These are phyloP conservation scores for Musca vetustissima DNA, from an alignment of 1,140 invertebrate species.

Conservation along the genomic window DNA sequence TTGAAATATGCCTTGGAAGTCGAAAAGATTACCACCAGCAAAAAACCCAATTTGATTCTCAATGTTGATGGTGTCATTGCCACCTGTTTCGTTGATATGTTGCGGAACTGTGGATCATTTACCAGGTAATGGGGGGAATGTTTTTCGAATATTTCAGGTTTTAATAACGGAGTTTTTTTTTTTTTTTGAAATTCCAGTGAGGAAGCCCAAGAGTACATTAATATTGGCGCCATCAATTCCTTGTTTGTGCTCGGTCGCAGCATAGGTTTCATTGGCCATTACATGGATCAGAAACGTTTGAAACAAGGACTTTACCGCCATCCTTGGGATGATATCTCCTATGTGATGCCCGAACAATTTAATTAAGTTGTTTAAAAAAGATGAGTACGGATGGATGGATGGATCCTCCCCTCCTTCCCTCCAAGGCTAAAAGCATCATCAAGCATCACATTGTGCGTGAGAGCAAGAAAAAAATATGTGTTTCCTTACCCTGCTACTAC, in stretches of 20 bases:
- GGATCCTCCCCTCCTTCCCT: too few relatives aligned
- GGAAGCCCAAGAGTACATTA: conserved; percentile 97
- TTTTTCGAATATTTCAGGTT: conserved; percentile 1
- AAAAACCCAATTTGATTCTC: conserved; percentile 98
- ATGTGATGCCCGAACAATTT: conserved; percentile 72
- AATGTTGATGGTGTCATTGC: conserved; percentile 99
- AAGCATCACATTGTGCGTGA: too few relatives aligned
- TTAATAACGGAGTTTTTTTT: background rate
- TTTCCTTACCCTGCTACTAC: too few relatives aligned
- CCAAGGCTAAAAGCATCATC: too few relatives aligned
- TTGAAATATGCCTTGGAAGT: conserved; percentile 96
- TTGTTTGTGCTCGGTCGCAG: conserved; percentile 97
- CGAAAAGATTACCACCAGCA: conserved; percentile 98
- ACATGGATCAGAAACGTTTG: conserved; percentile 96
- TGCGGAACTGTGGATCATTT: conserved; percentile 89
- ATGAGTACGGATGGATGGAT: background rate
- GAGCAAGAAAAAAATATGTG: too few relatives aligned
- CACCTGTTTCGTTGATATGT: conserved; percentile 94
- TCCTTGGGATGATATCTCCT: conserved; percentile 99
- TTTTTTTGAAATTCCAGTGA: conserved; percentile 65
- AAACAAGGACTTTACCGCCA: conserved; percentile 99
- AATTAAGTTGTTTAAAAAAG: conserved; percentile 36
- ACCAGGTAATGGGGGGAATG: conserved; percentile 65
- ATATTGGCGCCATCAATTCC: conserved; percentile 97
- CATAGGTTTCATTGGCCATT: conserved; percentile 99